A percentile compares a stretch with the other conserved stretches of the same genome.
phyloP scores from a whole-genome alignment of 1,140 invertebrate genomes.

The Zaprionus ghesquierei region DNA sequence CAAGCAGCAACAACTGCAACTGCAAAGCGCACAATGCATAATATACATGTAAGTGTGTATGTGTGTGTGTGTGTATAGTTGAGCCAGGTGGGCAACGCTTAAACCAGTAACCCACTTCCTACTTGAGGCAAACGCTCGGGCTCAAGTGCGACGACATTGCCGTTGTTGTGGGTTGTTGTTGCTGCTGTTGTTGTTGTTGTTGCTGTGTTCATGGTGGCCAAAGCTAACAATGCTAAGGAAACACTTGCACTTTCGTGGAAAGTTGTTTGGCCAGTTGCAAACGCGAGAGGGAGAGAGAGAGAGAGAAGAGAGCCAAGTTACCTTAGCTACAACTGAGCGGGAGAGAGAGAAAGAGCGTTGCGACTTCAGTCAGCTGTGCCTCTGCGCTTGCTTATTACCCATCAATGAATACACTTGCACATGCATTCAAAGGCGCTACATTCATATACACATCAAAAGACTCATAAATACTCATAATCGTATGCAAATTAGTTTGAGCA shows the following conservation, averaged over 20 bases:
- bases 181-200: not conserved
- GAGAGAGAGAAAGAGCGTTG: not conserved
- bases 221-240: conserved; percentile 71
- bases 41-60: not conserved
- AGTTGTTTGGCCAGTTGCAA: conserved; percentile 63
- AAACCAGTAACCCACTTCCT: conserved; percentile 75
- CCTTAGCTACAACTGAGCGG: not conserved
- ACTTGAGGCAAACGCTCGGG: conserved; percentile 28
- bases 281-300: conserved; percentile 4
- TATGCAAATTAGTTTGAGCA: conserved; percentile 56
- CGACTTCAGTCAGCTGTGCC: conserved; percentile 17
- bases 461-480: conserved; percentile 13
- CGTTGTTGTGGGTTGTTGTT: conserved; percentile 15
- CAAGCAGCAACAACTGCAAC: not conserved
- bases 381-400: not conserved
- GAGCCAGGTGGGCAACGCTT: not conserved
- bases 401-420: not conserved
- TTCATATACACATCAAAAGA: not conserved
- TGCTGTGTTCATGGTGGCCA: not conserved
- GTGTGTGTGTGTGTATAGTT: not conserved
- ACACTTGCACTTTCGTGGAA: conserved; percentile 81
- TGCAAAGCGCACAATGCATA: conserved; percentile 22
- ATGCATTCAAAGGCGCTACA: not conserved
- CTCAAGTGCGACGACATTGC: conserved; percentile 54
- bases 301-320: conserved; percentile 5